Base-by-base conservation (phyloP, 2,113 vertebrate species). In the Nymphicus hollandicus region DNA sequence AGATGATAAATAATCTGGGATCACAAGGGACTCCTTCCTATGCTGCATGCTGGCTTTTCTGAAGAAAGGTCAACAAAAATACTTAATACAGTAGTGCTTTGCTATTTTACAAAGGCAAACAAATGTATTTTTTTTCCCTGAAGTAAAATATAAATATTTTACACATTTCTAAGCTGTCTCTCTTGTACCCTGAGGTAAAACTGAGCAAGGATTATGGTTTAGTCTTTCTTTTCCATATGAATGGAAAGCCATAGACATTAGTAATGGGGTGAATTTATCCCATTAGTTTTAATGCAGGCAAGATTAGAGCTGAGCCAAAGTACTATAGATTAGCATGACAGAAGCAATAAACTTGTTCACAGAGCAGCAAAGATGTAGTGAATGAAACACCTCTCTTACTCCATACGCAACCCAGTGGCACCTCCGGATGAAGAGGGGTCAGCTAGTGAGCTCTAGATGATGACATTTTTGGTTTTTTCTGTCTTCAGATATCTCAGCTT, bases 401-500 rank as follows among this genome's bases (percentile, higher is more conserved):
- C 24, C 1, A 3, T 25, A 56, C 68, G 49, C 43, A 39, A 3
- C 28, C 20, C 1, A 6, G 61, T 68, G 35, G 10, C 52, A 33
- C 46, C 49, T 43, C 12, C 39, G 61, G 46, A 64, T 84, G 53
- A 70, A 61, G 17, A 80, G n/a, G 14, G 46, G 33, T 70, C 63
- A 86, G 43, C 35, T 71, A 41, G 8, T 23, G 72, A 79, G 52
- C 29, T 89, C 27, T 73, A 60, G 70, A 53, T 95, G 72, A 84
- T 94, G 69, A 95, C 10, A 52, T 49, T 64, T 52, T 4, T 56
- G 53, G 0, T 7, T 91, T 10, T 89, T 92, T 88, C 65, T 95
- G 50, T 95, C 86, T 94, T 91, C 97, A 99, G 99, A 99, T 99
- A 94, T 99, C 99, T 89, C 99, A 99, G 97, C 97, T 99, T 98